phyloP scores from a whole-genome alignment of 2,888 invertebrate genomes.

The Hirtodrosophila cameraria region DNA sequence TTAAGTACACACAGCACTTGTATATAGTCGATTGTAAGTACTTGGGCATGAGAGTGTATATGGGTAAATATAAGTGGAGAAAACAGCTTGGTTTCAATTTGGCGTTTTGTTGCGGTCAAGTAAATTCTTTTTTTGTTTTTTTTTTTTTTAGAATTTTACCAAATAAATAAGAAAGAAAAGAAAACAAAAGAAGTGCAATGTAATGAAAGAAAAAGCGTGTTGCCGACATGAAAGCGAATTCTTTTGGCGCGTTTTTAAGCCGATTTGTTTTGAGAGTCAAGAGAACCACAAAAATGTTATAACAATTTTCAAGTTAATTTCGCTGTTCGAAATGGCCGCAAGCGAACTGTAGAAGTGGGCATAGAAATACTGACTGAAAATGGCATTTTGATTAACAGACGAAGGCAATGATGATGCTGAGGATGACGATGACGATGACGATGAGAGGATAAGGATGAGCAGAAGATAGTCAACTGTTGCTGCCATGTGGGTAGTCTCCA shows the following conservation, averaged over 20 bases:
- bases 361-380: slow-evolving; percentile 29
- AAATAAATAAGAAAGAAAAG: slow-evolving; percentile 21
- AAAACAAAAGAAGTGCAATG: slow-evolving; percentile 54
- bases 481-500: not conserved
- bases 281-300: slow-evolving; percentile 57
- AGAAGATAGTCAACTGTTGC: slow-evolving; percentile 19
- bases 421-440: slow-evolving; percentile 7
- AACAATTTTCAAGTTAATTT: slow-evolving; percentile 61
- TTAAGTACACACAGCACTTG: slow-evolving; percentile 67
- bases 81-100: slow-evolving; percentile 66
- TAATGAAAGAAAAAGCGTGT: slow-evolving; percentile 62
- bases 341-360: not conserved
- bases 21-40: not conserved
- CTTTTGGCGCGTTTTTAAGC: slow-evolving; percentile 60
- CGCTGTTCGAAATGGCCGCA: slow-evolving; percentile 20
- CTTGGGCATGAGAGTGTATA: slow-evolving; percentile 1
- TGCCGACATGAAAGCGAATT: slow-evolving; percentile 65
- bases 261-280: slow-evolving; percentile 48
- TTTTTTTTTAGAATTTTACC: slow-evolving; percentile 57
- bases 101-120: slow-evolving; percentile 71
- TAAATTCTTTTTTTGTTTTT: no score
- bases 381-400: slow-evolving; percentile 58
- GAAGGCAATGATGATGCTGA: slow-evolving; percentile 12
- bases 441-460: slow-evolving; percentile 15
- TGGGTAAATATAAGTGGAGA: slow-evolving; percentile 31